Evolutionary conservation across 1,140 invertebrate genomes (phyloP).

Genomic region (Rhagoletis zephyria): DNA sequence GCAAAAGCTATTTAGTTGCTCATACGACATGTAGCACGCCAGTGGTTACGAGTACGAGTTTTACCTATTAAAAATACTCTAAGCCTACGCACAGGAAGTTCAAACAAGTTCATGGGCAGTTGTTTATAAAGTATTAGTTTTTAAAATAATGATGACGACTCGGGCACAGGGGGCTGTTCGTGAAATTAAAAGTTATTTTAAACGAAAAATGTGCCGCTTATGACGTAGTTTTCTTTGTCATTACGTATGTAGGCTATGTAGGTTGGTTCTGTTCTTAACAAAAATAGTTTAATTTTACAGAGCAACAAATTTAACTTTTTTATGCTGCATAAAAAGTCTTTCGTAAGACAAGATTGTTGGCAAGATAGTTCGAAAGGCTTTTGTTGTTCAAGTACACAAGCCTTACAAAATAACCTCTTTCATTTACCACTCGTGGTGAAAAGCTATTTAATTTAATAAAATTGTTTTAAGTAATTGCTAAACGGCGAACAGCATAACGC

Average conservation of each 20-base stretch:
- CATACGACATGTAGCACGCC: constrained; percentile 9
- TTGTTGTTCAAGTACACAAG: no score
- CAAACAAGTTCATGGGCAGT: not conserved
- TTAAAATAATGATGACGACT: not conserved
- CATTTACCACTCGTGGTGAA: no score
- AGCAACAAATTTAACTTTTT: no score
- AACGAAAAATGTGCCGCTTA: not conserved
- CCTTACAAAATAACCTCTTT: no score
- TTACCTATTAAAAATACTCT: not conserved
- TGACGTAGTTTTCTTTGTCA: not conserved
- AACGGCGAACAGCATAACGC: no score
- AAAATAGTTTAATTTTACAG: no score
- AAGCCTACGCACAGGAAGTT: not conserved
- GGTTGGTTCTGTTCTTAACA: not conserved
- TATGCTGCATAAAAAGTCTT: no score
- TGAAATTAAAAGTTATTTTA: not conserved
- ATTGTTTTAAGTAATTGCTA: no score
- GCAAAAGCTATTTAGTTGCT: not conserved
- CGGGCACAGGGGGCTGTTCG: not conserved
- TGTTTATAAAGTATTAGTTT: not conserved
- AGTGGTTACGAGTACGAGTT: not conserved
- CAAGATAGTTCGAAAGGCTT: no score
- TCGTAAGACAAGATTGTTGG: no score
- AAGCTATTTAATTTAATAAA: no score
- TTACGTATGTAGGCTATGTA: not conserved